Evolutionary conservation across 2,113 vertebrate species (phyloP).

Genomic region (Labeo rohita): DNA sequence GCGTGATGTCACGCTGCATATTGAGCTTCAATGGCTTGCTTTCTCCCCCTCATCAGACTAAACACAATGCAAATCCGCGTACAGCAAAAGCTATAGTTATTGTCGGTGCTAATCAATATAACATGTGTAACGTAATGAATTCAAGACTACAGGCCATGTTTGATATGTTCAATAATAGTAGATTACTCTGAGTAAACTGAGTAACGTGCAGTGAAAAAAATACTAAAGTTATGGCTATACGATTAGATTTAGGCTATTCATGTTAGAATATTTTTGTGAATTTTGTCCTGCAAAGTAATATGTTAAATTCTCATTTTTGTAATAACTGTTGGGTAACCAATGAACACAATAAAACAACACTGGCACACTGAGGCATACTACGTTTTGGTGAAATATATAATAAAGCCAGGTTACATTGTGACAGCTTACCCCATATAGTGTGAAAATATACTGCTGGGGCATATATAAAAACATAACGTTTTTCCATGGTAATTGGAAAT

Average conservation of each 20-base stretch:
- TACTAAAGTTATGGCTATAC: neutral
- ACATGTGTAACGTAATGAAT: neutral
- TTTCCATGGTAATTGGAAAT: too few relatives aligned
- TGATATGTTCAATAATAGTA: neutral
- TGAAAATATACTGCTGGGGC: neutral
- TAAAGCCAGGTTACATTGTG: neutral
- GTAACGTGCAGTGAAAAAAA: neutral
- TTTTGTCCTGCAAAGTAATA: neutral
- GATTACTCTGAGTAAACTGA: too few relatives aligned
- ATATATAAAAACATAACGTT: neutral
- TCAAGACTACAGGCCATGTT: neutral
- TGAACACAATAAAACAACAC: neutral
- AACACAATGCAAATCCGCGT: neutral
- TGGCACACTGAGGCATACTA: neutral
- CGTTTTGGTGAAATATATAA: neutral
- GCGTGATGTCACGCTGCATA: constrained; percentile 67
- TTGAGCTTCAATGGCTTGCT: neutral
- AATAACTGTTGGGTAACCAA: neutral
- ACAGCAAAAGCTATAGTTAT: neutral
- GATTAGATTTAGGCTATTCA: too few relatives aligned
- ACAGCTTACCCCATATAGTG: neutral
- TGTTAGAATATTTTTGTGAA: too few relatives aligned
- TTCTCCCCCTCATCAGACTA: neutral
- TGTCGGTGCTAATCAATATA: neutral
- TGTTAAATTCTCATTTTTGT: neutral